Base-by-base conservation (phyloP, 2,888 invertebrate genomes). In the Lithophane ornitopus region DNA sequence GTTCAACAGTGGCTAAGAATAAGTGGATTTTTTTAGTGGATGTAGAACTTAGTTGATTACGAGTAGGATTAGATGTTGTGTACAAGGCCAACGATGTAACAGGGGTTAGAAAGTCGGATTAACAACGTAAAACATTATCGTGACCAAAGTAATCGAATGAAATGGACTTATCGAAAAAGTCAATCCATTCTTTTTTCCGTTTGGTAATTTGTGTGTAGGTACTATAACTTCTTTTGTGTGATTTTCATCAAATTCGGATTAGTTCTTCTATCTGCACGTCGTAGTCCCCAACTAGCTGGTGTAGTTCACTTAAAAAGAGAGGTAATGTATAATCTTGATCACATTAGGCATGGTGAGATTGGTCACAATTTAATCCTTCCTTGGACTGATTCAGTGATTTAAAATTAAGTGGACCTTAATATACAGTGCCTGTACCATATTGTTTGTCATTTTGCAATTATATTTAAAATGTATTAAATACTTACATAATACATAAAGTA, bases 151-250 rank as follows among this genome's bases (percentile, higher is more conserved):
- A 28, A 54, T 44, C 28, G 9, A 69, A n/a, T 14, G 9, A 16
- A 58, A 39, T 26, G 6, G 0, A 70, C 70, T 46, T 73, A 73
- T 58, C 39, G 11, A 46, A 69, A 19, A n/a, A 28, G 49, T 26
- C 26, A 66, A 52, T 71, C 3, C 11, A 16, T 71, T 41, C 62
- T 41, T 16, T 41, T 41, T 41, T 52, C 1, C 7, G 28, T 52
- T 39, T 26, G 3, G 19, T 4, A 26, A n/a, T 22, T 22, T 22
- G 34, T 22, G 22, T 59, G 4, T 22, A 19, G 34, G 34, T 34
- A 34, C 34, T 6, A 6, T 19, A 22, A 22, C 3, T 28, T 71
- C 7, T 54, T 41, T 16, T 41, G 12, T n/a, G n/a, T 68, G 16
- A 8, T 67, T 54, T 28, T 22, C 41, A 16, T 44, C 11, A 0